Base-by-base conservation (phyloP, 2,113 vertebrate species). In the Siniperca chuatsi region DNA sequence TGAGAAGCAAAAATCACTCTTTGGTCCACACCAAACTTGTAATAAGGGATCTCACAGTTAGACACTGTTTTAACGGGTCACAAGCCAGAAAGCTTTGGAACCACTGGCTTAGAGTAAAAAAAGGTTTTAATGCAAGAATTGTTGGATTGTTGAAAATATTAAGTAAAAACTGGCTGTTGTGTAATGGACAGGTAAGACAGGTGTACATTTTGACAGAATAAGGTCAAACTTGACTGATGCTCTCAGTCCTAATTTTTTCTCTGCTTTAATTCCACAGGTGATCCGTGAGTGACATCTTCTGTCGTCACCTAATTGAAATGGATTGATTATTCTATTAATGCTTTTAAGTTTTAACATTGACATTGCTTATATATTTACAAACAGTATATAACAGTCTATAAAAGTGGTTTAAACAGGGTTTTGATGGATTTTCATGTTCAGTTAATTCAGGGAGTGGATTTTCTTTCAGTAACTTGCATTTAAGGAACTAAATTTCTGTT, bases 201-300 rank as follows among this genome's bases (percentile, higher is more conserved):
- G 48, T 58, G 37, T 3, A 71, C 8, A 42, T 60, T 64, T 67
- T 76, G 69, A 75, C 68, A 82, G 72, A 85, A 70, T 12, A n/a
- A 64, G 79, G 54, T 12, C 23, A 64, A 20, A 68, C 29, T 29
- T 77, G 37, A 71, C 35, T 23, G 23, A 64, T 13, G 8, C 18
- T 37, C 2, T 62, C 77, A 42, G 40, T 55, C 6, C 35, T 65
- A 20, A 88, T 72, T 80, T 73, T 29, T 75, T n/a, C 40, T 77
- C 68, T 87, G 44, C 60, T 92, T 69, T n/a, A 6, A 66, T 77
- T 91, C 84, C 57, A 72, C 93, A 96, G 94, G 90, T 92, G 87
- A 83, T 68, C 86, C 78, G 1, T 93, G 86, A 93, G 55, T 16
- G 78, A 83, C 64, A 15, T 35, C 74, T 35, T 8, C 87, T 37